Evolutionary conservation across 2,113 vertebrate genomes (phyloP), one percentile per base, ranked within the genome.

Genomic region (Murina feae): DNA sequence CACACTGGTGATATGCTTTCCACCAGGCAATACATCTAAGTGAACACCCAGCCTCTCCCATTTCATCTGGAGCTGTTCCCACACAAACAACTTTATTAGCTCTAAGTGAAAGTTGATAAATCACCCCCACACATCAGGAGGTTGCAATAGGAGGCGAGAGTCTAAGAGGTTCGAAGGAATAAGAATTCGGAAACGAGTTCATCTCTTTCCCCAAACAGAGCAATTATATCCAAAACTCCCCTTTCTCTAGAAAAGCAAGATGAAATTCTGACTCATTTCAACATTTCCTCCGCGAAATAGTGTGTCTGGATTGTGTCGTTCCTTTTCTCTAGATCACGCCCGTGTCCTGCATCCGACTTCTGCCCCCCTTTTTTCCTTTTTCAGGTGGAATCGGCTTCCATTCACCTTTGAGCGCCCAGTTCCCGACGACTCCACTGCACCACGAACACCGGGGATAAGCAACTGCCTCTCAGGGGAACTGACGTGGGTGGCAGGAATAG

Each of bases 21-120:
- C 63, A 91, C 68, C 65, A 94, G 75, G n/a, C 51, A 68, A 68
- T 89, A 35, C 75, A 81, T 89, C 89, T 74, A 53, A 94, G 72
- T 69, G 37, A 79, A 42, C 66, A 82, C 84, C 72, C 80, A n/a
- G 63, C 94, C 49, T 47, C 21, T 92, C 47, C 58, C 42, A 63
- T 87, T 66, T 79, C 51, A 51, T 74, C 75, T 51, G 10, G 12
- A 89, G 71, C 13, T 47, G 17, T 28, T 53, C 6, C 44, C 76
- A 82, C 30, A 84, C 51, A 89, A 78, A 88, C 39, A 90, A 35
- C 55, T 58, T 63, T 58, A 84, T 87, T 47, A 85, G 53, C n/a
- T 78, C 69, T 39, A 47, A 90, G 47, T 51, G 76, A 88, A 89
- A 76, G 60, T 58, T 81, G 60, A 13, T 63, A 81, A 66, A 23